phyloP scores from a whole-genome alignment of 2,888 invertebrate genomes.

The Phrixothrix hirtus region DNA sequence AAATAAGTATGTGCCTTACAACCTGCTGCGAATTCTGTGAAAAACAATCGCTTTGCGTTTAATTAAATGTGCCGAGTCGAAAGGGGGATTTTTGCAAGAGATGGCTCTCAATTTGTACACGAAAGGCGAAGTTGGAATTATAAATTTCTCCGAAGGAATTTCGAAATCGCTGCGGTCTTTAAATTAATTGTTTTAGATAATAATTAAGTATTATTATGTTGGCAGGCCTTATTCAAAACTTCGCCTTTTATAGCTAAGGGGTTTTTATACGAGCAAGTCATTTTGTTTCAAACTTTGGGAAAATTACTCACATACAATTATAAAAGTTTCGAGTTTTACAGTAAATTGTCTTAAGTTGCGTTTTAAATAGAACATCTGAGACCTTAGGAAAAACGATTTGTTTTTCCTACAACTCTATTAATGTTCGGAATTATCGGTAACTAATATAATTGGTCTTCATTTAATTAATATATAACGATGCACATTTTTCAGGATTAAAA shows the following conservation, averaged over 20 bases:
- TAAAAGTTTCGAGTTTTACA: conserved; percentile 17
- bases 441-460: too few relatives aligned
- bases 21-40: conserved; percentile 10
- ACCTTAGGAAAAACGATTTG: neutral
- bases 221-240: conserved; percentile 10
- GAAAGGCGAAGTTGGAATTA: conserved; percentile 1
- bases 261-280: conserved; percentile 12
- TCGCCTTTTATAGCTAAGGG: conserved; percentile 8
- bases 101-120: neutral
- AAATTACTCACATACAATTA: conserved; percentile 25
- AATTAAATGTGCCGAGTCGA: conserved; percentile 14
- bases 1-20: conserved; percentile 15
- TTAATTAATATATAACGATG: too few relatives aligned
- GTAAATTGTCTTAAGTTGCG: conserved; percentile 15
- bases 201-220: conserved; percentile 19
- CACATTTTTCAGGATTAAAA: too few relatives aligned
- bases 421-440: too few relatives aligned
- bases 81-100: neutral
- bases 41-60: conserved; percentile 13
- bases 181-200: conserved; percentile 20
- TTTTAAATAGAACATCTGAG: conserved; percentile 11
- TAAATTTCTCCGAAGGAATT: conserved; percentile 4
- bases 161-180: conserved; percentile 3
- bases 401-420: too few relatives aligned
- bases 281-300: conserved; percentile 5